phyloP scores from a whole-genome alignment of 2,113 vertebrate species.

The Charadrius vociferus region DNA sequence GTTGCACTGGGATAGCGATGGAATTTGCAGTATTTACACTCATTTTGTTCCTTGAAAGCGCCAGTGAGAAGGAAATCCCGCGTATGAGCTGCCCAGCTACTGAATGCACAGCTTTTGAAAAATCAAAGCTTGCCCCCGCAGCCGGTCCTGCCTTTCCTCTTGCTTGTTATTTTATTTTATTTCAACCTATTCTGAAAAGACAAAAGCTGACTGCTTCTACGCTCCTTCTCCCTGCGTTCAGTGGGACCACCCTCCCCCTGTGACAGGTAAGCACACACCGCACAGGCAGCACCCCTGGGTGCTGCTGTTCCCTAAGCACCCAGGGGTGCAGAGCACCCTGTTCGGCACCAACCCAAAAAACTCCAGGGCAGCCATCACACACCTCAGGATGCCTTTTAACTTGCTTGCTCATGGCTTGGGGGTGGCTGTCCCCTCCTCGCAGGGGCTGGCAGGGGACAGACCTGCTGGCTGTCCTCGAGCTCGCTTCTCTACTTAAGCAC shows the following conservation, averaged over 20 bases:
- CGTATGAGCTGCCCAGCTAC: background rate
- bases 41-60: background rate
- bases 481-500: background rate
- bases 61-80: background rate
- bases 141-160: background rate
- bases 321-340: background rate
- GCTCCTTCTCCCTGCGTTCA: background rate
- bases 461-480: background rate
- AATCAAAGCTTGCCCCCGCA: background rate
- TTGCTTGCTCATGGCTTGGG: background rate
- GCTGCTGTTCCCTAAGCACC: background rate
- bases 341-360: background rate
- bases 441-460: background rate
- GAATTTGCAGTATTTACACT: background rate
- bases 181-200: background rate
- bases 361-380: background rate
- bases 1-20: background rate
- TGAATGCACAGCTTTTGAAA: background rate
- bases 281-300: background rate
- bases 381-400: background rate
- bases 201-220: background rate
- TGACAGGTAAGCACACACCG: background rate
- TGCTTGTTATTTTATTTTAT: background rate
- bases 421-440: background rate
- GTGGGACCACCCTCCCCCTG: rapidly evolving